These are phyloP conservation scores for Neoarius graeffei DNA, from an alignment of 2,113 vertebrate species.

Conservation along the genomic window DNA sequence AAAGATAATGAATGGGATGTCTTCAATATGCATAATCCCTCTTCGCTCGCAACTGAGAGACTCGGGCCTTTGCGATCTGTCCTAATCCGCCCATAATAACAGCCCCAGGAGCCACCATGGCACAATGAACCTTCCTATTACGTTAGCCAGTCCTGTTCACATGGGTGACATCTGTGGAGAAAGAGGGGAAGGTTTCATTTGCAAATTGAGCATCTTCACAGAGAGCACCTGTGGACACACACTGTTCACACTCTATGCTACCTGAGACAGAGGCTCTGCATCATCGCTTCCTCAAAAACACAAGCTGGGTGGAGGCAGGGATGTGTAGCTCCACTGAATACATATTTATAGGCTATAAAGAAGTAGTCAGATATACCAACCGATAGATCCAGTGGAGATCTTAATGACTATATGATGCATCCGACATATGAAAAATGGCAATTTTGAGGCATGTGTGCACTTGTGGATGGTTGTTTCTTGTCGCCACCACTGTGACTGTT, in stretches of 20 bases:
- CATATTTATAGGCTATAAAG: slow-evolving; percentile 3
- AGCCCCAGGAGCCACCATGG: slow-evolving; percentile 8
- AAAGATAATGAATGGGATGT: slow-evolving; percentile 57
- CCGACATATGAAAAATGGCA: background rate
- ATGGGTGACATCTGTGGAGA: slow-evolving; percentile 21
- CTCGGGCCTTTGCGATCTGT: slow-evolving; percentile 4
- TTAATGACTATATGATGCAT: background rate
- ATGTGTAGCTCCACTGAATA: background rate
- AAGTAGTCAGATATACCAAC: background rate
- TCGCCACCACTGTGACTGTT: background rate
- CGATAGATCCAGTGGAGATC: background rate
- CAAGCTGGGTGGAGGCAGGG: background rate
- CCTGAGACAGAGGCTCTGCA: slow-evolving; percentile 10
- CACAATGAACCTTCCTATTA: slow-evolving; percentile 10
- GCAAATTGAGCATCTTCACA: slow-evolving; percentile 29
- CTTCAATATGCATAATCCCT: slow-evolving; percentile 73
- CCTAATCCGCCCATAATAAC: slow-evolving; percentile 42
- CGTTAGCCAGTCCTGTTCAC: slow-evolving; percentile 3
- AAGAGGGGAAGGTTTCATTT: slow-evolving; percentile 26
- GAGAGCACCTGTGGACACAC: slow-evolving; percentile 31
- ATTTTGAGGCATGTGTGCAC: background rate
- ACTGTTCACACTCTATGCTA: background rate
- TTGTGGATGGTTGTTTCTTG: background rate
- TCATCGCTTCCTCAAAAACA: background rate
- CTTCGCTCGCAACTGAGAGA: slow-evolving; percentile 56